phyloP scores from a whole-genome alignment of 2,797 vertebrate genomes.

The Myotis vivesi region DNA sequence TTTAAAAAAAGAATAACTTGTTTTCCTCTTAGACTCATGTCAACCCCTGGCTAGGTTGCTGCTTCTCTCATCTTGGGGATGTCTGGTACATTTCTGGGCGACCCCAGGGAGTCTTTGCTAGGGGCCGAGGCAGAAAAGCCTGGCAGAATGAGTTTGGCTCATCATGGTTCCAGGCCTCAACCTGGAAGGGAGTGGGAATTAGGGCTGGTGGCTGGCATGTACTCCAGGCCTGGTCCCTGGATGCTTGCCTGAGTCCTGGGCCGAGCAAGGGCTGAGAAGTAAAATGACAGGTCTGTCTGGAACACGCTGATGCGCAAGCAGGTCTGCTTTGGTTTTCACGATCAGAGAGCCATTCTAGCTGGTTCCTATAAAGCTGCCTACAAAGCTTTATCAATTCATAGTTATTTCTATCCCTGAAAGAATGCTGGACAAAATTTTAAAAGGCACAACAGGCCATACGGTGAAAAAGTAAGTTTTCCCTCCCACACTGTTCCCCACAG shows the following conservation, averaged over 20 bases:
- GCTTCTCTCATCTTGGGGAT: background rate
- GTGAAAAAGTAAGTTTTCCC: background rate
- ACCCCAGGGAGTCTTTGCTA: background rate
- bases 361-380: background rate
- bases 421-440: background rate
- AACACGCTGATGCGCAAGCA: rapidly evolving
- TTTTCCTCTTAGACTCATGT: background rate
- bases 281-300: background rate
- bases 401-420: background rate
- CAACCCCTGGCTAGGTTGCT: background rate
- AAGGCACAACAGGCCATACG: background rate
- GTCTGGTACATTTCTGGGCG: background rate
- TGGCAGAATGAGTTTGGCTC: background rate
- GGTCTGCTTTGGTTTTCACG: background rate
- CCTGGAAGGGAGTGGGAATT: background rate
- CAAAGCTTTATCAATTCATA: background rate
- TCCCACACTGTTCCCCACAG: background rate
- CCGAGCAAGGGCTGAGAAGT: background rate
- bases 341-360: background rate
- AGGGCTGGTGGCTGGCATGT: background rate
- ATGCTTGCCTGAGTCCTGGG: background rate
- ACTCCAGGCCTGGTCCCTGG: background rate
- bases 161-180: background rate
- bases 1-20: too few relatives aligned
- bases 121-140: background rate